Percentiles rank a stretch among this genome's conserved stretches.
Evolutionary conservation across 2,797 vertebrate species (phyloP).

Genomic region (Adrianichthys oophorus): DNA sequence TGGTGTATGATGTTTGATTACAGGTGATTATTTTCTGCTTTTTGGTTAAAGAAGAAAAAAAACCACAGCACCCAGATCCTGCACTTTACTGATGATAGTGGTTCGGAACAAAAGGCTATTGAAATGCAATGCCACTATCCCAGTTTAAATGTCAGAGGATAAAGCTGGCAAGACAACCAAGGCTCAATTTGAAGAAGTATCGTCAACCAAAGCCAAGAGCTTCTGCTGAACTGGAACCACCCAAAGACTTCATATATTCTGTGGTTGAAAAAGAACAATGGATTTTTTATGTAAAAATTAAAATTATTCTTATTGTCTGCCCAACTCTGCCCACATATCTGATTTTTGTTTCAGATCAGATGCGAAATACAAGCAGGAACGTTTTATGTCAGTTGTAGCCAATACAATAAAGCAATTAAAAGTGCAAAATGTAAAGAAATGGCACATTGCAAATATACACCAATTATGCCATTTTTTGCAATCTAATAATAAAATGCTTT

Average conservation of each 20-base stretch:
- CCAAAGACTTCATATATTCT: background rate
- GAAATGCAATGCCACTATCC: conserved; percentile 73
- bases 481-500: no score
- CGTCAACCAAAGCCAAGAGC: conserved; percentile 36
- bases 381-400: no score
- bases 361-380: no score
- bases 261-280: background rate
- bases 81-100: conserved; percentile 73
- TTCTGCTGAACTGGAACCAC: conserved; percentile 22
- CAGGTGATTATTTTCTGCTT: conserved; percentile 76
- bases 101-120: conserved; percentile 78
- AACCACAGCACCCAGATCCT: conserved; percentile 63
- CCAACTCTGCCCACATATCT: no score
- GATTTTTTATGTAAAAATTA: background rate
- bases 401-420: no score
- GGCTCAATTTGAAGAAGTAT: conserved; percentile 43
- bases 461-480: no score
- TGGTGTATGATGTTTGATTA: conserved; percentile 74
- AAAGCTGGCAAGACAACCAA: conserved; percentile 44
- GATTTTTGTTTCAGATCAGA: no score
- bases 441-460: no score
- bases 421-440: no score
- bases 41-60: conserved; percentile 43
- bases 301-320: background rate
- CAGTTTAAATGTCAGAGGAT: conserved; percentile 67